Percentiles rank a stretch among this genome's conserved stretches.
Evolutionary conservation across 2,113 vertebrate genomes (phyloP).

Genomic region (Himantopus leucocephalus): DNA sequence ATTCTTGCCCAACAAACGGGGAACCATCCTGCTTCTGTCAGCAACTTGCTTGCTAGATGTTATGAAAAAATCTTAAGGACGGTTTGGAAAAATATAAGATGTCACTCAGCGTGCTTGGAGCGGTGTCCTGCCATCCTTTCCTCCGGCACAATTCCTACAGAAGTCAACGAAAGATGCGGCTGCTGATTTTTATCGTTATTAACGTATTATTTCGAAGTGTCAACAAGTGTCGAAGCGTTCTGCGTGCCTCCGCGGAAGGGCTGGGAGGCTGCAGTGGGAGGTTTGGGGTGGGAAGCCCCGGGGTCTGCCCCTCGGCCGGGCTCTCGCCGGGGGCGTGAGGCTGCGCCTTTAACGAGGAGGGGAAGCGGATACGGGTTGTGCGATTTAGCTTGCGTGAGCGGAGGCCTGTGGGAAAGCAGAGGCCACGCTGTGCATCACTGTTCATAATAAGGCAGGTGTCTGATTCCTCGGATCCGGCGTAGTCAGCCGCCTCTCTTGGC

Average conservation of each 20-base stretch:
- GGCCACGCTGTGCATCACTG: background rate
- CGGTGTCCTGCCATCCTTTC: background rate
- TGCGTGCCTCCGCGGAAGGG: background rate
- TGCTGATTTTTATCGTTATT: conserved; percentile 52
- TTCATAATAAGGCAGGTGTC: background rate
- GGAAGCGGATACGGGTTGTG: background rate
- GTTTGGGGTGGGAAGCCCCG: background rate
- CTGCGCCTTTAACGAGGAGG: background rate
- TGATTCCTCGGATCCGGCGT: background rate
- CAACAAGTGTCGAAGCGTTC: background rate
- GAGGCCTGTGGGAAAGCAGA: background rate
- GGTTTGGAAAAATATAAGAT: conserved; percentile 32
- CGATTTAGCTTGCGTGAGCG: background rate
- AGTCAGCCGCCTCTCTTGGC: background rate
- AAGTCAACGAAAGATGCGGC: background rate
- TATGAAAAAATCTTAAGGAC: conserved; percentile 40
- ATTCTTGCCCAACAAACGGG: conserved; percentile 40
- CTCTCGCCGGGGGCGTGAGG: rapidly evolving
- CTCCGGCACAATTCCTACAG: background rate
- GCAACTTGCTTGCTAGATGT: conserved; percentile 41
- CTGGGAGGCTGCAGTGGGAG: background rate
- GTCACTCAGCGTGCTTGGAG: conserved; percentile 7
- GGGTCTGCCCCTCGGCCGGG: background rate
- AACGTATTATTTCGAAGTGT: conserved; percentile 50
- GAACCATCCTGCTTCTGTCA: conserved; percentile 50